phyloP scores from a whole-genome alignment of 2,888 invertebrate species.

The Drosophila histrio region DNA sequence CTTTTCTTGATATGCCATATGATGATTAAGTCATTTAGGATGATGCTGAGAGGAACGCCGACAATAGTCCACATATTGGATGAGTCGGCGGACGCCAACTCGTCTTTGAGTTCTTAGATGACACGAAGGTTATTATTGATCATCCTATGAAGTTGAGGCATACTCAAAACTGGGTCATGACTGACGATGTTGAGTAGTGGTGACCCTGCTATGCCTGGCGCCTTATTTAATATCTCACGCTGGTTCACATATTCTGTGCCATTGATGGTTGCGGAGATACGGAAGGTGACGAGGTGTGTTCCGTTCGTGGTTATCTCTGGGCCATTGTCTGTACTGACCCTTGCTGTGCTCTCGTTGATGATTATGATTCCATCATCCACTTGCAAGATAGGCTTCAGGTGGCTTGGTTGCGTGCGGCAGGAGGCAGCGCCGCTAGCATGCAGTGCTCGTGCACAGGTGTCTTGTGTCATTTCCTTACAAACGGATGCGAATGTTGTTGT shows the following conservation, averaged over 20 bases:
- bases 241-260: background rate
- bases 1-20: too few species aligned
- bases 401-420: too few species aligned
- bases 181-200: constrained; percentile 2
- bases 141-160: constrained; percentile 7
- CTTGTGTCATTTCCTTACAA: too few species aligned
- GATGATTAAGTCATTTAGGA: too few species aligned
- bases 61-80: background rate
- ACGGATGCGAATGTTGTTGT: too few species aligned
- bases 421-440: too few species aligned
- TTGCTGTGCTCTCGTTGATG: constrained; percentile 5
- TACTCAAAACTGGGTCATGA: constrained; percentile 7
- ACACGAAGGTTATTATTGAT: constrained; percentile 1
- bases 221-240: background rate
- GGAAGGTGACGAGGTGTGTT: background rate
- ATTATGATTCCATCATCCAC: constrained; percentile 6
- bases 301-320: background rate
- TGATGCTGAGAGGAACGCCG: too few species aligned
- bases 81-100: background rate
- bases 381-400: background rate
- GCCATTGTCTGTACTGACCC: constrained; percentile 4
- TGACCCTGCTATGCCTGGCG: constrained; percentile 5
- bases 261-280: background rate
- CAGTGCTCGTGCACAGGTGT: too few species aligned
- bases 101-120: constrained; percentile 3